Evolutionary conservation across 1,140 invertebrate species (phyloP).

Genomic region (Phenacoccus solenopsis): DNA sequence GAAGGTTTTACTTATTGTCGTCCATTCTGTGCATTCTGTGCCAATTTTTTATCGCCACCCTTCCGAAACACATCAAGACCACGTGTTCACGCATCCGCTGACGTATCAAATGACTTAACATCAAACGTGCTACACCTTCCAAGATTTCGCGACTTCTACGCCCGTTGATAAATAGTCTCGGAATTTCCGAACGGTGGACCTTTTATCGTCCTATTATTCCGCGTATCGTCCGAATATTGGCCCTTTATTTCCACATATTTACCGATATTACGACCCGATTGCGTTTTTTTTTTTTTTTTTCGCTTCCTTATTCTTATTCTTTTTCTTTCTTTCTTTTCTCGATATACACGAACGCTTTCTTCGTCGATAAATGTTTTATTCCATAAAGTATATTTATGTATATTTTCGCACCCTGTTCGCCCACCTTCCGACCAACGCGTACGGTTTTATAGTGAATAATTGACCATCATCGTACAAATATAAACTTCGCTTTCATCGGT

Average conservation of each 20-base stretch:
- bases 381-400: not conserved
- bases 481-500: not conserved
- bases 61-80: slow-evolving; percentile 13
- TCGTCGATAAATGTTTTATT: not conserved
- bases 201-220: slow-evolving; percentile 15
- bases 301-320: not conserved
- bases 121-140: slow-evolving; percentile 8
- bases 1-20: slow-evolving; percentile 7
- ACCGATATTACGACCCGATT: not conserved
- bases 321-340: not conserved
- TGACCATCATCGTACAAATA: not conserved
- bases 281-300: not conserved
- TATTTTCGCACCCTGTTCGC: not conserved
- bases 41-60: slow-evolving; percentile 9
- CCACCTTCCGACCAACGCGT: not conserved
- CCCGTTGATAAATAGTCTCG: slow-evolving; percentile 8
- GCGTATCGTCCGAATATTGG: slow-evolving; percentile 8
- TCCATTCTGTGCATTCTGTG: slow-evolving; percentile 14
- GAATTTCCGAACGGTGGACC: slow-evolving; percentile 8
- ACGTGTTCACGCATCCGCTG: slow-evolving; percentile 16
- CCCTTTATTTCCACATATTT: slow-evolving; percentile 14
- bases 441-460: not conserved
- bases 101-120: slow-evolving; percentile 18
- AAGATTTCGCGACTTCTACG: slow-evolving; percentile 1
- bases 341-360: not conserved